A percentile compares a stretch with the other conserved stretches of the same genome.
Conservation (phyloP, 2,797 vertebrate species). For the Cyclopterus lumpus region DNA sequence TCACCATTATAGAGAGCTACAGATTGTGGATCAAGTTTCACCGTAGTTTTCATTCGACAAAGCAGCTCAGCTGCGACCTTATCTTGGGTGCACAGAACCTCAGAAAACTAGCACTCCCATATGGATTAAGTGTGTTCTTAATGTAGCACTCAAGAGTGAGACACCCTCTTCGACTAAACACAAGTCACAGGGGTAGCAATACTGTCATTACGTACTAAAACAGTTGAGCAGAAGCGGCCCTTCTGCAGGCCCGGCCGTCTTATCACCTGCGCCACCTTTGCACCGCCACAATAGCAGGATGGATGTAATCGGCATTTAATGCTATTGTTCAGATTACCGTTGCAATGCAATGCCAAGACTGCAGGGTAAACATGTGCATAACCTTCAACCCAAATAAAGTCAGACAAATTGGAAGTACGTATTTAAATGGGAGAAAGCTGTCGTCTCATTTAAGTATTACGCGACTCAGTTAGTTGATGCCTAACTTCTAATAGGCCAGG, state of each 20-base stretch:
- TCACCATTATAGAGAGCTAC: slow-evolving; percentile 29
- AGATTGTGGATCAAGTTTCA: slow-evolving; percentile 63
- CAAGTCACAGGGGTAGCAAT: slow-evolving; percentile 18
- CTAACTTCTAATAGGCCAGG: neutral
- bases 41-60: slow-evolving; percentile 23
- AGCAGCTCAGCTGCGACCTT: slow-evolving; percentile 6
- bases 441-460: slow-evolving; percentile 9
- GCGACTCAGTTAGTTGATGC: slow-evolving; percentile 11
- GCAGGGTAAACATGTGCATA: slow-evolving; percentile 15
- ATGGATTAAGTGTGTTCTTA: slow-evolving; percentile 37
- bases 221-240: slow-evolving; percentile 24
- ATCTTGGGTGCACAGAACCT: slow-evolving; percentile 5
- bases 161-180: slow-evolving; percentile 32
- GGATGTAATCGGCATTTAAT: neutral
- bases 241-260: slow-evolving; percentile 28
- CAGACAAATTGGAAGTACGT: neutral
- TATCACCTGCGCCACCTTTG: slow-evolving; percentile 60
- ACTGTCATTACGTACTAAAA: slow-evolving; percentile 14
- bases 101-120: slow-evolving; percentile 7
- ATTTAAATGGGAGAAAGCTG: slow-evolving; percentile 30
- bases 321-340: slow-evolving; percentile 7
- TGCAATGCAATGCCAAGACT: slow-evolving; percentile 12
- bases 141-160: slow-evolving; percentile 29
- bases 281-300: slow-evolving; percentile 23
- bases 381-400: slow-evolving; percentile 2